Evolutionary conservation across 2,797 vertebrate genomes (phyloP).

Genomic region (Phrynocephalus forsythii): DNA sequence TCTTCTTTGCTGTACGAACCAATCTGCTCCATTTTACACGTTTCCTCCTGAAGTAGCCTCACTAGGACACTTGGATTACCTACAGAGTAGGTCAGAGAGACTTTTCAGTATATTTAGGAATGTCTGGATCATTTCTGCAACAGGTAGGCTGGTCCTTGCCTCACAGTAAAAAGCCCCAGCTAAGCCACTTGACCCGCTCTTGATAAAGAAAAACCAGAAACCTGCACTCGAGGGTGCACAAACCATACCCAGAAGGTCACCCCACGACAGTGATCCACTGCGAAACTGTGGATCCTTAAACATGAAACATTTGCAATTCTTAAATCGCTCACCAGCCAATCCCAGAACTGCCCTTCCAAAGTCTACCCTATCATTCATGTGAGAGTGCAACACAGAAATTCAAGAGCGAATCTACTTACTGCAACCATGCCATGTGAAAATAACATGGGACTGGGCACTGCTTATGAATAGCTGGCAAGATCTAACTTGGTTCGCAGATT

Average conservation of each 20-base stretch:
- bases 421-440: no score
- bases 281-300: no score
- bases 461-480: neutral
- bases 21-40: slow-evolving; percentile 86
- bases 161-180: neutral
- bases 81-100: slow-evolving; percentile 63
- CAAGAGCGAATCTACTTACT: neutral
- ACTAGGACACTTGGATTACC: slow-evolving; percentile 88
- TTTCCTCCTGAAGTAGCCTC: slow-evolving; percentile 89
- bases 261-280: no score
- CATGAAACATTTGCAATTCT: neutral
- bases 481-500: neutral
- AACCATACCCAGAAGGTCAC: neutral
- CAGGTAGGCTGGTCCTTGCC: neutral
- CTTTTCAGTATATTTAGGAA: slow-evolving; percentile 23
- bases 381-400: neutral
- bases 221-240: neutral
- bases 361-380: neutral
- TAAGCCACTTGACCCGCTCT: neutral
- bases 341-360: neutral
- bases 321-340: neutral
- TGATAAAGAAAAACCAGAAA: neutral
- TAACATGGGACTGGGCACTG: neutral
- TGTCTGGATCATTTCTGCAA: slow-evolving; percentile 40
- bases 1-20: slow-evolving; percentile 85